A percentile compares a stretch with the other conserved stretches of the same genome.
These are phyloP conservation scores for Hermetia illucens DNA, from an alignment of 1,140 invertebrate genomes.

Conservation along the genomic window DNA sequence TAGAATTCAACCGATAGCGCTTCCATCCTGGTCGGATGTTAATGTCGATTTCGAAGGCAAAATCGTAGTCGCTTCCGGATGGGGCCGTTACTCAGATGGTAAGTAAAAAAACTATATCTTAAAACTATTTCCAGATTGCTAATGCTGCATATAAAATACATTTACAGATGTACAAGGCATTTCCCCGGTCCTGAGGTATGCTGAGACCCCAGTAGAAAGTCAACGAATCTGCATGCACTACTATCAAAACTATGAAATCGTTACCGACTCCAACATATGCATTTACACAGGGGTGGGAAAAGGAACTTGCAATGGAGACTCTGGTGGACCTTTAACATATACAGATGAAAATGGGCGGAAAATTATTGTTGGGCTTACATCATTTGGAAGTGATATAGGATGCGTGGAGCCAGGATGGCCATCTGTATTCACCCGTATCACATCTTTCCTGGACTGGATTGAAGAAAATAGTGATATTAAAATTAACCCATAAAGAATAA, in stretches of 20 bases:
- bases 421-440: slow-evolving; percentile 37
- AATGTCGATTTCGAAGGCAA: slow-evolving; percentile 28
- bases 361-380: slow-evolving; percentile 35
- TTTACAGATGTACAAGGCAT: background rate
- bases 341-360: slow-evolving; percentile 20
- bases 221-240: slow-evolving; percentile 38
- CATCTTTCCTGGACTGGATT: slow-evolving; percentile 39
- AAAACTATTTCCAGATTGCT: background rate
- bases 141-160: background rate
- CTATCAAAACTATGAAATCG: slow-evolving; percentile 37
- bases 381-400: slow-evolving; percentile 36
- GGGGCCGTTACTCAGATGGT: slow-evolving; percentile 33
- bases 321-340: slow-evolving; percentile 32
- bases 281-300: slow-evolving; percentile 29
- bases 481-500: too few species aligned
- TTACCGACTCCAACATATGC: slow-evolving; percentile 33
- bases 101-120: slow-evolving; percentile 26
- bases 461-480: too few species aligned
- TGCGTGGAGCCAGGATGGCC: slow-evolving; percentile 38
- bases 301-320: slow-evolving; percentile 32
- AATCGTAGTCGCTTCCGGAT: slow-evolving; percentile 33
- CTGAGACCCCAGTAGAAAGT: slow-evolving; percentile 38
- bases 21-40: slow-evolving; percentile 29
- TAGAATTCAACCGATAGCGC: slow-evolving; percentile 30
- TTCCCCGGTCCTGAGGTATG: slow-evolving; percentile 16